Evolutionary conservation across 2,113 vertebrate genomes (phyloP).

Genomic region (Sebastes schlegelii): DNA sequence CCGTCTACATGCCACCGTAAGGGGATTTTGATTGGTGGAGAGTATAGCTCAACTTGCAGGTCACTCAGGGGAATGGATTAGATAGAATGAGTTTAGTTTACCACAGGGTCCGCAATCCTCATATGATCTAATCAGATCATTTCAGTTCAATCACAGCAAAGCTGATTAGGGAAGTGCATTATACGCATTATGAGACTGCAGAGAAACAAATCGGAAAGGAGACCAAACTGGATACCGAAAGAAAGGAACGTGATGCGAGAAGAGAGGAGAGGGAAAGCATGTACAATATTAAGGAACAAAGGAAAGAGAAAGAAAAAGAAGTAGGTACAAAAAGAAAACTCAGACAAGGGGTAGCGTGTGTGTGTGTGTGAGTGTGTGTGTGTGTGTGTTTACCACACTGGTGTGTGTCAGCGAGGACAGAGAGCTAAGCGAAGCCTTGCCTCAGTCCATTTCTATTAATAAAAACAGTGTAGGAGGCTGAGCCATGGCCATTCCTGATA

Average conservation of each 20-base stretch:
- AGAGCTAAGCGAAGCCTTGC: conserved; percentile 62
- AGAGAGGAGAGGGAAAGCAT: neutral
- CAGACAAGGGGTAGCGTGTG: conserved; percentile 26
- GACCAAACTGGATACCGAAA: conserved; percentile 26
- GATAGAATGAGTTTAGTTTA: conserved; percentile 35
- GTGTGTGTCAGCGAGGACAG: conserved; percentile 61
- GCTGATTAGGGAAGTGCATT: conserved; percentile 45
- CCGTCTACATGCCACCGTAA: conserved; percentile 1
- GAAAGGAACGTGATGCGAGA: conserved; percentile 26
- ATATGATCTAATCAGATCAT: conserved; percentile 52
- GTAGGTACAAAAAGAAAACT: conserved; percentile 6
- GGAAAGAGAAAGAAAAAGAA: neutral
- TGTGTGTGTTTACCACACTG: neutral
- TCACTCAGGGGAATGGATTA: conserved; percentile 30
- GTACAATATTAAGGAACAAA: neutral
- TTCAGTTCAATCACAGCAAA: conserved; percentile 47
- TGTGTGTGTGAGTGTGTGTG: conserved; percentile 37
- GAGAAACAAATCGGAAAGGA: conserved; percentile 20
- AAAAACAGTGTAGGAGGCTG: conserved; percentile 74
- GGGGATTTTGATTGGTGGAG: conserved; percentile 29
- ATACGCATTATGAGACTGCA: conserved; percentile 35
- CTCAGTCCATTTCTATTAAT: conserved; percentile 79
- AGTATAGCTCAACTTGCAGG: conserved; percentile 25
- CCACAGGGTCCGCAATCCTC: neutral
- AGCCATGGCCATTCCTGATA: conserved; percentile 55